Base-by-base conservation (phyloP, 1,140 invertebrate genomes). In the Solenopsis invicta region DNA sequence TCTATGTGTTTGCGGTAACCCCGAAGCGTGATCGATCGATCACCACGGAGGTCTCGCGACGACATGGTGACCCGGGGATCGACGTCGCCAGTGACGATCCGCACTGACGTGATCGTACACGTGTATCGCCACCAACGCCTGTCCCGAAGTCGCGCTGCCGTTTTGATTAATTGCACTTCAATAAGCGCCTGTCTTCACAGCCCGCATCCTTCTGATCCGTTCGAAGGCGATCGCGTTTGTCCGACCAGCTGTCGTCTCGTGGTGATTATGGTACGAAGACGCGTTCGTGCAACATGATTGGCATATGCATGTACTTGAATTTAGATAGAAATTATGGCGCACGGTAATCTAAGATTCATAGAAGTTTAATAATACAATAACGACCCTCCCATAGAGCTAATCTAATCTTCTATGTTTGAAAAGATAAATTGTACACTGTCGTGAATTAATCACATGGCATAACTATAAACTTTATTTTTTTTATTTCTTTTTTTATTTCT, bases 1-100 rank as follows among this genome's bases (percentile, higher is more conserved):
- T 94, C 92, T 91, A 88, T 93, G 94, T 95, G 94, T 94, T 94
- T 94, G 92, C 92, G 92, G 93, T 92, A 92, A 94, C 91, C 92
- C 93, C 92, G 90, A 93, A 95, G 94, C 93, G 69, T 71, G 80
- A 75, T 84, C 67, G 94, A 95, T 95, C 93, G 92, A 95, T 94
- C 93, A 94, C 88, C 90, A 61, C 76, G 85, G 67, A 71, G 69
- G 56, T 74, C 88, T 91, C 82, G 84, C 87, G 89, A 90, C 77
- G 85, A 87, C 86, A 89, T 88, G 89, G 88, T 85, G 86, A 91
- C 89, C 92, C 88, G 91, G 89, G 91, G 90, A 94, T 94, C 92
- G 92, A 92, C 89, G 91, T 90, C 86, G 89, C 67, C 89, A 45
- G 56, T 56, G 86, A 89, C 87, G 86, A 92, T 92, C 88, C 72